Evolutionary conservation across 35 echinoderm and acorn worm species (phyloP).

Genomic region (Apostichopus parvimensis): DNA sequence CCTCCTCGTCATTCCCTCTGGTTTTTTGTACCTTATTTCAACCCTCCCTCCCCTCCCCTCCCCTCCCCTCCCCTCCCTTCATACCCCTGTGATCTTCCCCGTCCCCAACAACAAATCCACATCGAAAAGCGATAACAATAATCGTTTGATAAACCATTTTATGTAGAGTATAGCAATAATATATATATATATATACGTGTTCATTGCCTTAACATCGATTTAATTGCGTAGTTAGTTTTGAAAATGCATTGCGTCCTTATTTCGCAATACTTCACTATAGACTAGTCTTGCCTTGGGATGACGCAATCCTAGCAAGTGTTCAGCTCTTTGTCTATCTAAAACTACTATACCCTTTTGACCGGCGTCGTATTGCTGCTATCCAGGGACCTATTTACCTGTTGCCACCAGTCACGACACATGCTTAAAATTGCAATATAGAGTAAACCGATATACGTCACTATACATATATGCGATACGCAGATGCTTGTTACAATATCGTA

Average conservation of each 20-base stretch:
- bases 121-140: too few species aligned
- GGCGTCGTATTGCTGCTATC: not conserved
- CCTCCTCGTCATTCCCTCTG: too few species aligned
- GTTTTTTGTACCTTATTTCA: too few species aligned
- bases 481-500: not conserved
- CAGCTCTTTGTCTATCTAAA: not conserved
- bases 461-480: not conserved
- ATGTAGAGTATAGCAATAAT: not conserved
- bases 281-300: not conserved
- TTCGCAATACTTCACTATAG: not conserved
- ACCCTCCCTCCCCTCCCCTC: not conserved
- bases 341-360: not conserved
- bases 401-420: conserved; percentile 16
- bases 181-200: not conserved
- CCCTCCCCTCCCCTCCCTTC: not conserved
- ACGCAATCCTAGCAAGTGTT: not conserved
- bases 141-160: too few species aligned
- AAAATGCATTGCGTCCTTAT: not conserved
- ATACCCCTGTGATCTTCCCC: too few species aligned
- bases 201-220: not conserved
- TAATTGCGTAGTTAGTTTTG: not conserved
- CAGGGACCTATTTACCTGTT: conserved; percentile 20
- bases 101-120: too few species aligned
- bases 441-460: too few species aligned
- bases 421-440: not conserved